Evolutionary conservation across 2,113 vertebrate species (phyloP).

Genomic region (Burhinus bistriatus): DNA sequence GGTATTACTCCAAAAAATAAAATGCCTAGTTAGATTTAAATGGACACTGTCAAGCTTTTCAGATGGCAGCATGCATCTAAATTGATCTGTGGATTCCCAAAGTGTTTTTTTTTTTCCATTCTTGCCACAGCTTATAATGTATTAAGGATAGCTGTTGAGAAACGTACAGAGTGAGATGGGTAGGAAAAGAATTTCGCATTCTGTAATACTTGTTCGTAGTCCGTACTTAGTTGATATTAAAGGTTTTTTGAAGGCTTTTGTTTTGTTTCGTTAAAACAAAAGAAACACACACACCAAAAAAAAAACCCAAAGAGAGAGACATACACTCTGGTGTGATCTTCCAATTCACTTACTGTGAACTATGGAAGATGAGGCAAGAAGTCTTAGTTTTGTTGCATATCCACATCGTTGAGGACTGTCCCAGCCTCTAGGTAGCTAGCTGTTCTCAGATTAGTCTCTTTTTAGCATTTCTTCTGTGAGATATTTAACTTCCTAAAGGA

Average conservation of each 20-base stretch:
- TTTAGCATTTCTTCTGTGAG: not conserved
- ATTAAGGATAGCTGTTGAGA: not conserved
- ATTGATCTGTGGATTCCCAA: not conserved
- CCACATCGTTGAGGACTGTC: not conserved
- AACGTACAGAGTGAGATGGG: not conserved
- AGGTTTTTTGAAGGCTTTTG: not conserved
- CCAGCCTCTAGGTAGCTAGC: not conserved
- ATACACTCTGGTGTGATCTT: not conserved
- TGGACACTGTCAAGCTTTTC: not conserved
- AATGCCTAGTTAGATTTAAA: not conserved
- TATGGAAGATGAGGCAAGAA: not conserved
- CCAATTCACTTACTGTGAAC: not conserved
- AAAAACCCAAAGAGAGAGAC: not conserved
- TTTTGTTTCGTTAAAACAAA: not conserved
- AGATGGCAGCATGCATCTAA: not conserved
- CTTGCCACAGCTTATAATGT: not conserved
- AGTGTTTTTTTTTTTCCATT: not conserved
- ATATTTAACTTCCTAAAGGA: not conserved
- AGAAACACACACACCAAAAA: not conserved
- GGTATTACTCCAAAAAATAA: not conserved
- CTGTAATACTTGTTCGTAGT: not conserved
- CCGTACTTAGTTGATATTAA: not conserved
- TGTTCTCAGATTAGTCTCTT: not conserved
- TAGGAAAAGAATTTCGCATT: not conserved
- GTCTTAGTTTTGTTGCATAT: not conserved